A percentile compares a stretch with the other conserved stretches of the same genome.
Conservation (phyloP, 2,113 vertebrate genomes). For the Excalfactoria chinensis region DNA sequence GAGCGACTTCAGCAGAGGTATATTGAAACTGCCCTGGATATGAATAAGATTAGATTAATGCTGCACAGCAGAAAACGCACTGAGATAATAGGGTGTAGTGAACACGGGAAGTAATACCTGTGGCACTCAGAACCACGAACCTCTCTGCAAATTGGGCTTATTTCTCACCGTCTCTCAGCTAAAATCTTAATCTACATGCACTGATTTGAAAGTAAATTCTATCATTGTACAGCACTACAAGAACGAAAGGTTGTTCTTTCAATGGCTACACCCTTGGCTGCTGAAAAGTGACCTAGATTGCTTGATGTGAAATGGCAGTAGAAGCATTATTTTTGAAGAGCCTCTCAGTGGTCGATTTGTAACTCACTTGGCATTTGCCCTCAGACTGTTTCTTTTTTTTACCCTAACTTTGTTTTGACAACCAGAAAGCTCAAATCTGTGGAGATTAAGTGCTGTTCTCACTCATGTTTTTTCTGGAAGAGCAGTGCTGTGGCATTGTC, state of each 20-base stretch:
- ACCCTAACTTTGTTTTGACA: not conserved
- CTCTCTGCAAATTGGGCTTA: not conserved
- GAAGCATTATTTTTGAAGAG: not conserved
- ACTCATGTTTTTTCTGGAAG: not conserved
- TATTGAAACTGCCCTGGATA: fast-evolving
- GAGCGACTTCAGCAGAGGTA: not conserved
- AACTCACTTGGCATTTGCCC: not conserved
- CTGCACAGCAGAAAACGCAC: not conserved
- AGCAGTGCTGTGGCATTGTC: not conserved
- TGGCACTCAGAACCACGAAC: not conserved
- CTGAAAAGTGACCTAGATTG: fast-evolving
- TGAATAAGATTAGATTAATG: not conserved
- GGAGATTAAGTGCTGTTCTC: not conserved
- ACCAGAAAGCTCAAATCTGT: not conserved
- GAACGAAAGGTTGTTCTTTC: not conserved
- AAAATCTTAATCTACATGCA: not conserved
- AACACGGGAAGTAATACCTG: conserved; percentile 7
- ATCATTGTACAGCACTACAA: fast-evolving
- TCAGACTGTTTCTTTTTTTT: not conserved
- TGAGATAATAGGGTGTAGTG: not conserved
- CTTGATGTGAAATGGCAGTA: not conserved
- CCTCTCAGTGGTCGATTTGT: not conserved
- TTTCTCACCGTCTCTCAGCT: not conserved
- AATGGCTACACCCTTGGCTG: not conserved
- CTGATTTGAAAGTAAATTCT: not conserved